Evolutionary conservation across 2,797 vertebrate genomes (phyloP), one percentile per base, ranked within the genome.

Genomic region (Petrocephalus sullivani): DNA sequence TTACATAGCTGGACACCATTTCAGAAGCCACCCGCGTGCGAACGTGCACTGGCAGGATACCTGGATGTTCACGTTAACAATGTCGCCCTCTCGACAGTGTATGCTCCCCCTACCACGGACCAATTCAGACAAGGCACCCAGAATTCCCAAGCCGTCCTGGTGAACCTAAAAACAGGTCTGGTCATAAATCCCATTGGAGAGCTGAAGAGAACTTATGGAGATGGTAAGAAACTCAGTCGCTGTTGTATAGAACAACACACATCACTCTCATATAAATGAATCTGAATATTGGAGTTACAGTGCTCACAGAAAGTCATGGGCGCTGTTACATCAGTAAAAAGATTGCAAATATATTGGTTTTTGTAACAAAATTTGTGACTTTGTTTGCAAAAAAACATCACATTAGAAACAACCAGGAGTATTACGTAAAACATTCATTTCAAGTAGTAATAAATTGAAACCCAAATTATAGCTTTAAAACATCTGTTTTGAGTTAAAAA

Each of bases 51-150:
- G 78, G 41, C 19, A 82, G 1, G 1, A 56, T 53, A 54, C 49
- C n/a, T 14, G 51, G 54, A 6, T 54, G 46, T 54, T 23, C 28
- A 33, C 5, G 10, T 49, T 51, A 54, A 33, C 16, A 10, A 23
- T 4, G 5, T 81, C 14, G 16, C 23, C 54, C 71, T 88, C 9
- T 81, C 28, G 37, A 4, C 88, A 89, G 88, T 82, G 75, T 87
- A 87, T 41, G 58, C n/a, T 16, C 85, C 85, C 14, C 57, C 41
- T 10, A 41, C 58, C 12, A 51, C 33, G 10, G 86, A 89, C 58
- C 75, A 83, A 86, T 89, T 87, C 86, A 85, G 89, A 33, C 89
- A 90, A 81, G 89, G 87, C 4, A 90, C 89, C 4, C 87, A 90
- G 82, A 81, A 86, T 37, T 90, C 89, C 23, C 87, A 78, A 16